phyloP scores from a whole-genome alignment of 2,888 invertebrate genomes.

The Sphaeridia pumilis region DNA sequence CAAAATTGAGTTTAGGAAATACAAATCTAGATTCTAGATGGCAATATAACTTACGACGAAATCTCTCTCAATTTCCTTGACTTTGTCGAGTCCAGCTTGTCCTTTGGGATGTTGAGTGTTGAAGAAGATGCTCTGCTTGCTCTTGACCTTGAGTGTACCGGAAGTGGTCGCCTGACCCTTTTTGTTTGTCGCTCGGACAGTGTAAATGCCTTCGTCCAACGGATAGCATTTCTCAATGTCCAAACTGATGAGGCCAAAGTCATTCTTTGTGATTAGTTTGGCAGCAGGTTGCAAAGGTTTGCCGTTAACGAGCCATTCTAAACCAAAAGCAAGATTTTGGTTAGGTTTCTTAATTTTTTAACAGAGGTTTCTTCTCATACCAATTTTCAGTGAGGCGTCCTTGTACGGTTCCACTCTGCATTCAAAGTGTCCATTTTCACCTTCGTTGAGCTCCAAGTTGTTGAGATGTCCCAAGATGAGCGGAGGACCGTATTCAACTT shows the following conservation, averaged over 20 bases:
- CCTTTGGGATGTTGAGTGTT: constrained; percentile 96
- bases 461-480: constrained; percentile 86
- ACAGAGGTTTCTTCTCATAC: constrained; percentile 8
- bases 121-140: constrained; percentile 49
- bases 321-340: neutral
- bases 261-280: constrained; percentile 82
- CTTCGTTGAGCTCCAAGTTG: constrained; percentile 84
- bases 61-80: constrained; percentile 66
- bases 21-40: neutral
- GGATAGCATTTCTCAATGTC: constrained; percentile 77
- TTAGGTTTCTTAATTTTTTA: too few relatives aligned
- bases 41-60: constrained; percentile 10
- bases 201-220: constrained; percentile 85
- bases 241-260: constrained; percentile 90
- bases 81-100: constrained; percentile 72
- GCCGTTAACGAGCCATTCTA: constrained; percentile 11
- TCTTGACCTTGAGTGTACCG: constrained; percentile 64
- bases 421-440: constrained; percentile 87
- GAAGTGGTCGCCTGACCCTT: constrained; percentile 83
- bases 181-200: constrained; percentile 76
- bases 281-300: constrained; percentile 56
- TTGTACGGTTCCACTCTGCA: constrained; percentile 86
- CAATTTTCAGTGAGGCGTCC: constrained; percentile 69
- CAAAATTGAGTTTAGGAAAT: neutral
- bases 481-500: constrained; percentile 77